Evolutionary conservation across 2,888 invertebrate species (phyloP).

Genomic region (Tuberolachnus salignus): DNA sequence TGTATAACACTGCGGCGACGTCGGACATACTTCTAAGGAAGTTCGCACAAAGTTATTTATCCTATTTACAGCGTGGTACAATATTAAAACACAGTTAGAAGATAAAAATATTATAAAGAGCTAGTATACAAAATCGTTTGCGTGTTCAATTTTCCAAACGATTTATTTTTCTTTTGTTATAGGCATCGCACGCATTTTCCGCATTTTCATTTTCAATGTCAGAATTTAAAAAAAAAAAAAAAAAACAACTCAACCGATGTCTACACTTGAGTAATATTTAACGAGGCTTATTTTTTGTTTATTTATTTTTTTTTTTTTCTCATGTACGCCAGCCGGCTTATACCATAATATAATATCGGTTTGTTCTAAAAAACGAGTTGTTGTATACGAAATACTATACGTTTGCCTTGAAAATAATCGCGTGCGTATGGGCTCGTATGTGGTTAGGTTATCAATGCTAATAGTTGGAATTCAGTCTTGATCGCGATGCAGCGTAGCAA

Average conservation of each 20-base stretch:
- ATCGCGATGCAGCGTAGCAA: slow-evolving; percentile 41
- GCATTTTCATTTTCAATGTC: slow-evolving; percentile 47
- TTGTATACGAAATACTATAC: slow-evolving; percentile 33
- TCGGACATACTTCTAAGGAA: too few species aligned
- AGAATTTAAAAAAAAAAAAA: background rate
- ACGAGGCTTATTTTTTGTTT: slow-evolving; percentile 29
- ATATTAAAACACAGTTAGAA: too few species aligned
- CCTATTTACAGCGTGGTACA: too few species aligned
- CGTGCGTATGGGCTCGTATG: slow-evolving; percentile 25
- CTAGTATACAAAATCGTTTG: too few species aligned
- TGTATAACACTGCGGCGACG: too few species aligned
- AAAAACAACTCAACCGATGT: background rate
- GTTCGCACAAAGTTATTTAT: too few species aligned
- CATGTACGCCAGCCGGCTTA: background rate
- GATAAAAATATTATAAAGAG: too few species aligned
- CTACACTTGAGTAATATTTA: slow-evolving; percentile 33
- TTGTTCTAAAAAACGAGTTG: slow-evolving; percentile 22
- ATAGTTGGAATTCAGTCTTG: slow-evolving; percentile 44
- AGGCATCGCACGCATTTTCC: slow-evolving; percentile 4
- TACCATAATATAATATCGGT: background rate
- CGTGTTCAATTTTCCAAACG: slow-evolving; percentile 10
- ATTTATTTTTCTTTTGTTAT: slow-evolving; percentile 28
- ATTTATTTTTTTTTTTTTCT: too few species aligned
- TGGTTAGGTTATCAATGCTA: slow-evolving; percentile 38
- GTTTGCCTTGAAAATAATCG: slow-evolving; percentile 54